Conservation (phyloP, 2,113 vertebrate genomes). For the Thermophis baileyi region DNA sequence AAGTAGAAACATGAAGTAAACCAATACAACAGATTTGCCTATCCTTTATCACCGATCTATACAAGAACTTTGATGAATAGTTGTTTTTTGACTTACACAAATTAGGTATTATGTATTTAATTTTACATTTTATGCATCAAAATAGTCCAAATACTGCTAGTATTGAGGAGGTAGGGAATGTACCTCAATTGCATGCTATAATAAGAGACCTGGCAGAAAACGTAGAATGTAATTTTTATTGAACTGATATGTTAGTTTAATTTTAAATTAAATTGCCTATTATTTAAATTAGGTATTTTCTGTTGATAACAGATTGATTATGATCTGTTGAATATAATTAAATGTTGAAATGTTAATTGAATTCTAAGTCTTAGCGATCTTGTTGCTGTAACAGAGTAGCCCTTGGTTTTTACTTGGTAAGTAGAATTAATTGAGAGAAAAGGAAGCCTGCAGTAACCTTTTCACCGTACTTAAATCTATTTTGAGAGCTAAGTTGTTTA, state of each 20-base stretch:
- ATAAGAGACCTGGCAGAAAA: background rate
- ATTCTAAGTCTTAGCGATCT: constrained; percentile 1
- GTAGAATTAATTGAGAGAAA: constrained; percentile 16
- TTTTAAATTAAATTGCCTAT: constrained; percentile 13
- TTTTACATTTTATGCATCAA: background rate
- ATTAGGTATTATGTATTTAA: background rate
- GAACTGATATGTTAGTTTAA: background rate
- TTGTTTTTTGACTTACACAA: background rate
- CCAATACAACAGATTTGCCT: background rate
- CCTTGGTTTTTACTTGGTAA: background rate
- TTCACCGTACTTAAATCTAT: background rate
- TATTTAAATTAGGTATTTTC: background rate
- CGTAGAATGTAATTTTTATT: background rate
- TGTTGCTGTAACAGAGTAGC: background rate
- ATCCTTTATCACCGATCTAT: background rate
- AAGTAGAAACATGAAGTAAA: background rate
- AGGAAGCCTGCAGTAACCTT: background rate
- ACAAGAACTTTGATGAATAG: background rate
- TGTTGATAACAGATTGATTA: background rate
- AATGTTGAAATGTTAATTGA: background rate
- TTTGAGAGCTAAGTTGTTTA: background rate
- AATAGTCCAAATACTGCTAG: background rate
- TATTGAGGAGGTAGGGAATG: background rate
- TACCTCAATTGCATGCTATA: background rate
- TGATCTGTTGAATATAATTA: background rate